Evolutionary conservation across 2,888 invertebrate genomes (phyloP).

Genomic region (Pycnomerus fuliginosus): DNA sequence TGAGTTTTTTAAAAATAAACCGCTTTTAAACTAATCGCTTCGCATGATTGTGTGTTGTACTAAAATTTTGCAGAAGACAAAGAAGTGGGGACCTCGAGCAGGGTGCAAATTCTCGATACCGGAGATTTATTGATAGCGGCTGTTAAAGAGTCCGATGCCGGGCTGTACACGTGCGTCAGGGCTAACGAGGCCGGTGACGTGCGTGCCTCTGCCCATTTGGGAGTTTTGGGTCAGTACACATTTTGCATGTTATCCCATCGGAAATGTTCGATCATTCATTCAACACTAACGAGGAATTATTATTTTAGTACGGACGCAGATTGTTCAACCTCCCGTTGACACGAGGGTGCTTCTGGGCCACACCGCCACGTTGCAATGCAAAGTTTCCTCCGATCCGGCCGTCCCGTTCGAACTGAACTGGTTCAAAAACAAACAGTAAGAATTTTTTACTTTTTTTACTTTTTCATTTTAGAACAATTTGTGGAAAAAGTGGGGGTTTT

Average conservation of each 20-base stretch:
- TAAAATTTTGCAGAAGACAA: conserved; percentile 57
- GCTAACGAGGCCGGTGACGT: conserved; percentile 88
- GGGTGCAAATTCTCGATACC: conserved; percentile 81
- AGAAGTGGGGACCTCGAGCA: conserved; percentile 66
- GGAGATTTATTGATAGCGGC: conserved; percentile 88
- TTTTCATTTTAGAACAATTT: too few relatives aligned
- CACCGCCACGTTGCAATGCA: conserved; percentile 91
- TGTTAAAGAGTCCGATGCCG: conserved; percentile 79
- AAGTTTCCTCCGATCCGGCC: conserved; percentile 87
- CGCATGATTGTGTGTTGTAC: conserved; percentile 27
- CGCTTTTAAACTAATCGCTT: neutral
- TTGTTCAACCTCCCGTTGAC: conserved; percentile 90
- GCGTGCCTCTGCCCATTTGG: conserved; percentile 77
- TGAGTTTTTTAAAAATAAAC: conserved; percentile 50
- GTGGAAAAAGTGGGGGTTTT: too few relatives aligned
- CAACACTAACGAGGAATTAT: neutral
- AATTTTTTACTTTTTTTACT: too few relatives aligned
- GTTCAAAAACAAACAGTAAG: conserved; percentile 84
- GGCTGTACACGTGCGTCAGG: conserved; percentile 85
- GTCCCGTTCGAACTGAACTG: conserved; percentile 85
- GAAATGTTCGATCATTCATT: neutral
- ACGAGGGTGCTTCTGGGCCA: conserved; percentile 89
- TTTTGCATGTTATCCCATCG: neutral
- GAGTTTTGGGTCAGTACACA: conserved; percentile 71
- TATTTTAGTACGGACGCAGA: conserved; percentile 80